Percentiles rank a stretch among this genome's conserved stretches.
Conservation (phyloP, 92 coral and sea anemone genomes). For the Epizoanthus fatuus region DNA sequence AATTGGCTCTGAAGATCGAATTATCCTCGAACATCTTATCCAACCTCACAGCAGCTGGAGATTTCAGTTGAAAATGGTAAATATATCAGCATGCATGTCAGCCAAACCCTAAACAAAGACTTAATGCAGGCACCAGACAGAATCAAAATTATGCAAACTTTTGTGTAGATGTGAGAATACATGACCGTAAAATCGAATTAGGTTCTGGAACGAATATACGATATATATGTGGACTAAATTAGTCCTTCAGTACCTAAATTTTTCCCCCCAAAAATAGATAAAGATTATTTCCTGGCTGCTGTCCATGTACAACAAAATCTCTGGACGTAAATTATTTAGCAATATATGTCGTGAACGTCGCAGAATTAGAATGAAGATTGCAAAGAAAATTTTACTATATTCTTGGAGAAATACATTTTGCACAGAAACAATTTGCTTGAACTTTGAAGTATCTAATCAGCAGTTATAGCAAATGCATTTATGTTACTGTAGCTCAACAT, state of each 20-base stretch:
- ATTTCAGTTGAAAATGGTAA: not conserved
- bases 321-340: conserved; percentile 35
- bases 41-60: conserved; percentile 30
- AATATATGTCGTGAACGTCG: conserved; percentile 20
- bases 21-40: not conserved
- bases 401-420: no score
- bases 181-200: not conserved
- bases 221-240: conserved; percentile 12
- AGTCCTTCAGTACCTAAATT: not conserved
- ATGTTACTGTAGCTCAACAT: not conserved
- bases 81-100: conserved; percentile 2
- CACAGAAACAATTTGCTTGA: not conserved
- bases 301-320: conserved; percentile 29
- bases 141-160: not conserved
- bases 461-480: not conserved
- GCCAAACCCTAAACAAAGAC: conserved; percentile 8
- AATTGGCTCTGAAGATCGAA: not conserved
- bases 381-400: not conserved
- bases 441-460: not conserved
- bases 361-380: conserved; percentile 19
- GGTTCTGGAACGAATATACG: not conserved
- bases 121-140: no score
- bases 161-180: not conserved
- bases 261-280: not conserved
- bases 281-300: conserved; percentile 4